phyloP scores from a whole-genome alignment of 2,888 invertebrate species.

The Autographa gamma region DNA sequence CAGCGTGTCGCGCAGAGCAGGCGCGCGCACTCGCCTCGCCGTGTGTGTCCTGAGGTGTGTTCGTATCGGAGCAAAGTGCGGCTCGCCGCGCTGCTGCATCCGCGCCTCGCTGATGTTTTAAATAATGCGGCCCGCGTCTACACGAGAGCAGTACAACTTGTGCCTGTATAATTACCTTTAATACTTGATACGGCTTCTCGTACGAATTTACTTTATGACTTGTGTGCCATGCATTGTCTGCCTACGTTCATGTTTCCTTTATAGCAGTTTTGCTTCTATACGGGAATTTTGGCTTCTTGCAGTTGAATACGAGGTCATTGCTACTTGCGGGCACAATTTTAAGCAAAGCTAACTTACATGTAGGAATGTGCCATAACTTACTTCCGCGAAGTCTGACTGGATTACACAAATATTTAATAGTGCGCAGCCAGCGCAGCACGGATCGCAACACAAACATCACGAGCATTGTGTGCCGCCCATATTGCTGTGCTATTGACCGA shows the following conservation, averaged over 20 bases:
- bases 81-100: background rate
- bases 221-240: constrained; percentile 18
- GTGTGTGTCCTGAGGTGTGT: background rate
- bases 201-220: constrained; percentile 31
- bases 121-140: constrained; percentile 22
- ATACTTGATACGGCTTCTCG: constrained; percentile 32
- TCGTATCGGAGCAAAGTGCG: background rate
- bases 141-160: constrained; percentile 16
- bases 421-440: background rate
- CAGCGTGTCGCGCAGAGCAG: too few relatives aligned
- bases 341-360: background rate
- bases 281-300: background rate
- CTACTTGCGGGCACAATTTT: background rate
- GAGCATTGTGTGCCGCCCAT: background rate
- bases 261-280: constrained; percentile 15
- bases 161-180: constrained; percentile 29
- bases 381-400: background rate
- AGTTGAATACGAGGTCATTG: background rate
- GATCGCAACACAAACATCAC: background rate
- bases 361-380: background rate
- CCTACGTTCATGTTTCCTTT: constrained; percentile 17
- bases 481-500: background rate
- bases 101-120: constrained; percentile 12
- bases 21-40: background rate
- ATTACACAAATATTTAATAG: background rate